Evolutionary conservation across 2,888 invertebrate genomes (phyloP), one percentile per base, ranked within the genome.

Genomic region (Watsonalla cultraria): DNA sequence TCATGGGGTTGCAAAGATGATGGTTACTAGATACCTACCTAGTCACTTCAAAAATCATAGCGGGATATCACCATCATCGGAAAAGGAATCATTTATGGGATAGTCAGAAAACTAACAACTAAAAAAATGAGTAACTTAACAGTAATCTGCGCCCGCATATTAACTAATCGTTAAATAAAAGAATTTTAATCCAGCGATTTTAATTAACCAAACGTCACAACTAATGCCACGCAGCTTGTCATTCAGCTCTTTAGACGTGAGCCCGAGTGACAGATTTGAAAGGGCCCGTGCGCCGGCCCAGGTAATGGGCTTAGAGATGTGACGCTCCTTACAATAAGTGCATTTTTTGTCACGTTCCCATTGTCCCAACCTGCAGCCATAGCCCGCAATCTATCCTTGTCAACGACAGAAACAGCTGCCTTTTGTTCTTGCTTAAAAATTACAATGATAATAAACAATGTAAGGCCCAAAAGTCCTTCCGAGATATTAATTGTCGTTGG

Each of bases 341-440:
- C 66, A 64, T 79, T 84, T 86, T 82, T 87, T 84, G 82, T 76
- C 60, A 63, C 57, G 52, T 48, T 59, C 75, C 42, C 69, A 77
- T 85, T 86, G 84, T 84, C 68, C 60, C 61, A 70, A 74, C 78
- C 74, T 79, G 76, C 66, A 66, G 70, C 62, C 63, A 69, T 73
- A 69, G 68, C 74, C 65, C 62, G 73, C 82, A 70, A 88, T 90
- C 76, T 72, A 78, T 89, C 89, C 80, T 82, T 86, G 89, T 90
- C 89, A 80, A 68, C 72, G 71, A 65, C 68, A 58, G 53, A 68
- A 66, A 74, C 82, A 84, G 78, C 80, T 82, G 82, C 74, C 72
- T 68, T 73, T 86, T 87, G 86, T 89, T 86, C 84, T 82, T 87
- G 85, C 70, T 80, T 74, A 86, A 76, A 84, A 86, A 86, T 89